Evolutionary conservation across 2,113 vertebrate genomes (phyloP).

Genomic region (Oryzias curvinotus): DNA sequence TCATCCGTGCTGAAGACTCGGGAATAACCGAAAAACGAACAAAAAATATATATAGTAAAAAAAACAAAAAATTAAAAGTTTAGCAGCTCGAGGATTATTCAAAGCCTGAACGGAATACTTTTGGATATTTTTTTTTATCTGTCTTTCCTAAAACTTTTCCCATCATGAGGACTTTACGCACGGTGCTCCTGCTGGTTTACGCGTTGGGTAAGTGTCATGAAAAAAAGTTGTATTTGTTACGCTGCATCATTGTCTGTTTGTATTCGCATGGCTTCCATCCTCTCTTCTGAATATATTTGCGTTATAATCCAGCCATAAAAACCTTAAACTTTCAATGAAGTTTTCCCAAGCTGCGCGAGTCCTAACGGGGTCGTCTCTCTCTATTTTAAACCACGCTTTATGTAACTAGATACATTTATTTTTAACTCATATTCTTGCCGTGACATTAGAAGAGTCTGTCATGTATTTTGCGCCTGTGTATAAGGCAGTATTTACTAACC

Average conservation of each 20-base stretch:
- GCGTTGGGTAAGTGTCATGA: conserved; percentile 66
- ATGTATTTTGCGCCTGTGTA: conserved; percentile 57
- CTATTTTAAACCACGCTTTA: conserved; percentile 79
- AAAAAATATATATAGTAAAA: background rate
- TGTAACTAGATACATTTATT: conserved; percentile 80
- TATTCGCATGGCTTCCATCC: background rate
- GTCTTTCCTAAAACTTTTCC: conserved; percentile 19
- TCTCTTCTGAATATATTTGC: background rate
- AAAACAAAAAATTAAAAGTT: background rate
- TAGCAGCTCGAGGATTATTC: conserved; percentile 11
- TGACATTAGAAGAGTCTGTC: conserved; percentile 76
- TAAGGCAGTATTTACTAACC: conserved; percentile 24
- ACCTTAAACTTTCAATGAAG: conserved; percentile 23
- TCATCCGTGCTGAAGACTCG: conserved; percentile 9
- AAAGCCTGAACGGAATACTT: conserved; percentile 45
- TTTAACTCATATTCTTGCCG: conserved; percentile 78
- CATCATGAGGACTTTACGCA: conserved; percentile 72
- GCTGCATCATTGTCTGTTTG: no score
- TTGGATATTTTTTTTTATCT: background rate
- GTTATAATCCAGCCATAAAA: conserved; percentile 10
- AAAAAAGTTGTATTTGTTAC: background rate
- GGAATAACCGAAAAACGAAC: conserved; percentile 1
- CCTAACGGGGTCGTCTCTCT: conserved; percentile 60
- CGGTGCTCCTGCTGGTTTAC: conserved; percentile 65
- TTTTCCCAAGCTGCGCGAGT: conserved; percentile 49